Conservation (phyloP, 2,797 vertebrate species). For the Pagetopsis macropterus region DNA sequence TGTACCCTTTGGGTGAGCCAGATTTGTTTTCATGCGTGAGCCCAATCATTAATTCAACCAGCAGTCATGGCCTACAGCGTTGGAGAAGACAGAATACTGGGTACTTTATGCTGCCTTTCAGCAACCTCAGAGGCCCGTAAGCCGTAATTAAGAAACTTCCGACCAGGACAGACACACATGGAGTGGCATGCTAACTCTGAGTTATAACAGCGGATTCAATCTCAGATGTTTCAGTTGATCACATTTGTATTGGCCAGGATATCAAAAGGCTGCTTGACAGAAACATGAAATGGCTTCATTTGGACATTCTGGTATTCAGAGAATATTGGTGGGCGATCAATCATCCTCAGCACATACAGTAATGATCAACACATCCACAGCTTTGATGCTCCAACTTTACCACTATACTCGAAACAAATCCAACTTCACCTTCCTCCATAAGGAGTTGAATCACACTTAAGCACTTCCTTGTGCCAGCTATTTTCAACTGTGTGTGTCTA, state of each 20-base stretch:
- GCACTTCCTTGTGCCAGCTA: conserved; percentile 52
- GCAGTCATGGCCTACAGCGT: conserved; percentile 69
- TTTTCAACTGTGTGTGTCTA: conserved; percentile 50
- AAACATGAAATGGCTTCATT: conserved; percentile 29
- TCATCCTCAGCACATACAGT: conserved; percentile 15
- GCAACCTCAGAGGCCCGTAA: conserved; percentile 56
- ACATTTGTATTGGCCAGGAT: background rate
- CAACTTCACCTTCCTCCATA: conserved; percentile 35
- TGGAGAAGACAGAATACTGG: conserved; percentile 54
- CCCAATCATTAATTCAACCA: conserved; percentile 73
- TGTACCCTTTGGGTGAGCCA: conserved; percentile 69
- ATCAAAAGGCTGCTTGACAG: conserved; percentile 19
- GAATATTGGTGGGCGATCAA: conserved; percentile 30
- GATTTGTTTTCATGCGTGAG: conserved; percentile 69
- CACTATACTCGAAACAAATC: conserved; percentile 20
- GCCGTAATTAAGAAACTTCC: conserved; percentile 62
- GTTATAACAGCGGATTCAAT: conserved; percentile 29
- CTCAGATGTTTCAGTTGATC: background rate
- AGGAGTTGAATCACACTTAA: conserved; percentile 36
- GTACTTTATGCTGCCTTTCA: conserved; percentile 59
- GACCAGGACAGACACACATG: conserved; percentile 45
- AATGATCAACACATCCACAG: conserved; percentile 22
- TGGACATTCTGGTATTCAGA: conserved; percentile 26
- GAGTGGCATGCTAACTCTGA: conserved; percentile 37
- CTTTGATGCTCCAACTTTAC: conserved; percentile 22